Conservation (phyloP, 2,113 vertebrate genomes). For the Paramormyrops kingsleyae region DNA sequence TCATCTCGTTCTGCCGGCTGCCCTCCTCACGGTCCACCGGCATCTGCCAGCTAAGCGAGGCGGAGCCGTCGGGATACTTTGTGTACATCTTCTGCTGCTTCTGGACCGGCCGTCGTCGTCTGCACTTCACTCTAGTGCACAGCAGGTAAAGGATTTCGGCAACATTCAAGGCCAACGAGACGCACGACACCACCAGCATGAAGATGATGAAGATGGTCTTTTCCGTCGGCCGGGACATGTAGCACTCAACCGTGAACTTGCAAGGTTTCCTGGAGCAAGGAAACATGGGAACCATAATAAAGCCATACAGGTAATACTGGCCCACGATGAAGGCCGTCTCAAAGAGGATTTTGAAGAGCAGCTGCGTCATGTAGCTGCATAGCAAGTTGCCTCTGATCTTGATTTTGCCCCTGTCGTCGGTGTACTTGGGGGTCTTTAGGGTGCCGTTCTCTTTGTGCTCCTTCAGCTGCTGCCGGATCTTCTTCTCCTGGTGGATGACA, state of each 20-base stretch:
- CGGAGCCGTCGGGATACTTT: slow-evolving; percentile 31
- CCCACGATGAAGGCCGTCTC: slow-evolving; percentile 65
- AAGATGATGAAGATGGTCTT: slow-evolving; percentile 79
- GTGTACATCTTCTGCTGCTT: background rate
- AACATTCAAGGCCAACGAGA: slow-evolving; percentile 63
- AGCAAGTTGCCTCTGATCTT: slow-evolving; percentile 63
- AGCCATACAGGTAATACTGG: slow-evolving; percentile 73
- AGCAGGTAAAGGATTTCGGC: slow-evolving; percentile 65
- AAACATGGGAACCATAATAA: slow-evolving; percentile 67
- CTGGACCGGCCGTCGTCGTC: background rate
- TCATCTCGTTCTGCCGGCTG: slow-evolving; percentile 53
- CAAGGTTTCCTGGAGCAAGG: slow-evolving; percentile 62
- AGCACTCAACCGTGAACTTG: slow-evolving; percentile 71
- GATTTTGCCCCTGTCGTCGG: slow-evolving; percentile 62
- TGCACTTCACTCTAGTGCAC: slow-evolving; percentile 41
- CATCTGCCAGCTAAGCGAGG: slow-evolving; percentile 13
- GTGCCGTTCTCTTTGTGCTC: slow-evolving; percentile 25
- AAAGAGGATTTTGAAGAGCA: slow-evolving; percentile 64
- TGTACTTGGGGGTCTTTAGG: slow-evolving; percentile 57
- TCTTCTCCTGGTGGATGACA: slow-evolving; percentile 76
- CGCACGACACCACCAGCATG: slow-evolving; percentile 65
- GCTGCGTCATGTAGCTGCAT: slow-evolving; percentile 61
- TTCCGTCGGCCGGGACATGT: slow-evolving; percentile 73
- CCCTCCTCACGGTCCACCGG: slow-evolving; percentile 4
- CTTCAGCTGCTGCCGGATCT: slow-evolving; percentile 59